Evolutionary conservation across 2,888 invertebrate species (phyloP).

Genomic region (Helicoverpa assulta): DNA sequence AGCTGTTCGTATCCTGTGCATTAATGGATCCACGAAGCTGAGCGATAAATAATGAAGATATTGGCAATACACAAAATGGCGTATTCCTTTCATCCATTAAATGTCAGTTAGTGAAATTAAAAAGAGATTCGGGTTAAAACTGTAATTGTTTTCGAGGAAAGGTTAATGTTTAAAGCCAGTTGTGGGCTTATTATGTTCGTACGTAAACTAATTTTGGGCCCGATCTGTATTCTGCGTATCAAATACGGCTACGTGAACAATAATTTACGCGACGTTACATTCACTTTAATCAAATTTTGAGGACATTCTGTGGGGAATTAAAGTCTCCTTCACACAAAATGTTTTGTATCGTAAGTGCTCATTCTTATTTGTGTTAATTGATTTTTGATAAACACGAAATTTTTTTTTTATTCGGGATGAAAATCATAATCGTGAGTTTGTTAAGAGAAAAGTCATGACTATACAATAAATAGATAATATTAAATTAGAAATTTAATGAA

Average conservation of each 20-base stretch:
- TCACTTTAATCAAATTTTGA: not conserved
- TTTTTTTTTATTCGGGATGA: too few relatives aligned
- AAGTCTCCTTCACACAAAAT: not conserved
- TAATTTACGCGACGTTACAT: slow-evolving; percentile 19
- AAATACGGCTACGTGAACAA: slow-evolving; percentile 24
- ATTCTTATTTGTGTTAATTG: not conserved
- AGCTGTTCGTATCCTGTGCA: not conserved
- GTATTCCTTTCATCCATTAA: slow-evolving; percentile 42
- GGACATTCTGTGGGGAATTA: not conserved
- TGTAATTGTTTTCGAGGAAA: slow-evolving; percentile 38
- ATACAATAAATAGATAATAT: too few relatives aligned
- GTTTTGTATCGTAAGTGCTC: not conserved
- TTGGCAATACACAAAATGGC: slow-evolving; percentile 50
- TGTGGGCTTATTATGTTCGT: slow-evolving; percentile 37
- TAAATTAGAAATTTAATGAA: not conserved
- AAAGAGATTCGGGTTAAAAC: slow-evolving; percentile 49
- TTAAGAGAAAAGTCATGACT: too few relatives aligned
- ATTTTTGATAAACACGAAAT: not conserved
- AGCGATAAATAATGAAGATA: slow-evolving; percentile 71
- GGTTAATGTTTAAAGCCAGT: slow-evolving; percentile 28
- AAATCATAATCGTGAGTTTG: too few relatives aligned
- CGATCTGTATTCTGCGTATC: slow-evolving; percentile 46
- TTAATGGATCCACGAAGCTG: slow-evolving; percentile 32
- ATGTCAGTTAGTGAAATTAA: slow-evolving; percentile 54
- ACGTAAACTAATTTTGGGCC: slow-evolving; percentile 35